These are phyloP conservation scores for Malurus splendens DNA, from an alignment of 2,797 vertebrate genomes.

Conservation along the genomic window DNA sequence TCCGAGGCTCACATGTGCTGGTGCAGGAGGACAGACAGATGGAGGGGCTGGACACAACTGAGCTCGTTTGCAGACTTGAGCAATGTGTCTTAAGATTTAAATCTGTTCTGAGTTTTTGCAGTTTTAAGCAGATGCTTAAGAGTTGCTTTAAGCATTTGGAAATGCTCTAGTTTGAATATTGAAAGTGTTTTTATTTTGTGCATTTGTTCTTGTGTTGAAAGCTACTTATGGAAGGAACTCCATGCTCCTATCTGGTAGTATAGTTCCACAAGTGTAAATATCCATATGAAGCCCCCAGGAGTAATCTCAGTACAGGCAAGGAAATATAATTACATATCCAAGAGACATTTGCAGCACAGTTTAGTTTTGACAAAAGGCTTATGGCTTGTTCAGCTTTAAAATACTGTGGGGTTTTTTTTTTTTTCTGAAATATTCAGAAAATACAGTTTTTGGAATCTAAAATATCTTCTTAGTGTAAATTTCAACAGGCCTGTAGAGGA, in stretches of 20 bases:
- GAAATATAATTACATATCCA: neutral
- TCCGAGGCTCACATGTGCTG: neutral
- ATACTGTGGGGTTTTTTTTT: neutral
- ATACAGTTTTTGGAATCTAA: neutral
- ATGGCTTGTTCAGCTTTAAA: neutral
- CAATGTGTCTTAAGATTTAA: neutral
- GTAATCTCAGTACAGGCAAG: neutral
- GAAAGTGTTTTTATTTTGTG: neutral
- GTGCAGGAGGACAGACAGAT: neutral
- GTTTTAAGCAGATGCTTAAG: neutral
- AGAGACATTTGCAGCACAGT: neutral
- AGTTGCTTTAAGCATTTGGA: neutral
- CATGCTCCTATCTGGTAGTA: neutral
- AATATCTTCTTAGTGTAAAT: neutral
- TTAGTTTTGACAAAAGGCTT: neutral
- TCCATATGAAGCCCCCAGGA: neutral
- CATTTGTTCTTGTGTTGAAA: slow-evolving; percentile 3
- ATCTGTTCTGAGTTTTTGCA: neutral
- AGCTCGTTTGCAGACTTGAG: neutral
- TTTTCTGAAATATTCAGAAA: neutral
- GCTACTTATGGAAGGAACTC: neutral
- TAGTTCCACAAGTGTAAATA: neutral
- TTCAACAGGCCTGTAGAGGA: neutral
- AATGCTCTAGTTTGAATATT: neutral
- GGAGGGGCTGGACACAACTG: neutral